Conservation (phyloP, 2,888 invertebrate species). For the Limnephilus lunatus region DNA sequence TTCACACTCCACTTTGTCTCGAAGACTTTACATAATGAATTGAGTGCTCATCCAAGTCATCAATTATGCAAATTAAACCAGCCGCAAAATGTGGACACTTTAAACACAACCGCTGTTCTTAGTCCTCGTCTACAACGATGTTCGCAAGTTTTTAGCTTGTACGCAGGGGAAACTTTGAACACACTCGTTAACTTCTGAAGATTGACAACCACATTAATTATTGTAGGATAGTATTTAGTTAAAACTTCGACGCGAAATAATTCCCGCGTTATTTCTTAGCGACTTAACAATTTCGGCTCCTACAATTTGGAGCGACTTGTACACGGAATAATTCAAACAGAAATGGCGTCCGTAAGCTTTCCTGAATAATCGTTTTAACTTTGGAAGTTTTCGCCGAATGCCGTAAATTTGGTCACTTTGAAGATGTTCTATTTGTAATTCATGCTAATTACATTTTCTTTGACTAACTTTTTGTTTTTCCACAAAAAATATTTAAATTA, state of each 20-base stretch:
- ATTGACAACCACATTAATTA: slow-evolving; percentile 33
- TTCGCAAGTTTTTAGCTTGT: slow-evolving; percentile 23
- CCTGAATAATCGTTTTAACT: slow-evolving; percentile 32
- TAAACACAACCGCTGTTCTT: neutral
- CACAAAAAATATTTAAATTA: neutral
- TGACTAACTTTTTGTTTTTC: neutral
- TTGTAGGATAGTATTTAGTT: slow-evolving; percentile 31
- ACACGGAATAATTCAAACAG: slow-evolving; percentile 30
- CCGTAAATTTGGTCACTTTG: neutral
- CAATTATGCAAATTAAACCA: slow-evolving; percentile 17
- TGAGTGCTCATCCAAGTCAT: neutral
- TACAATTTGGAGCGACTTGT: slow-evolving; percentile 7
- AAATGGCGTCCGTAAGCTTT: neutral
- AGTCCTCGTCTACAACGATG: neutral
- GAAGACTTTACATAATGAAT: neutral
- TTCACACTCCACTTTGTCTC: neutral
- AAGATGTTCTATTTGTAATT: neutral
- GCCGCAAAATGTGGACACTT: neutral
- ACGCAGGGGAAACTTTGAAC: neutral
- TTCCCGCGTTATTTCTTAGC: neutral
- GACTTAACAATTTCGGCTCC: slow-evolving; percentile 16
- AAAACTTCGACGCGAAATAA: slow-evolving; percentile 28
- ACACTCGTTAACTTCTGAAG: slow-evolving; percentile 6
- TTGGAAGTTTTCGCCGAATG: neutral
- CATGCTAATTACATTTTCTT: neutral